Conservation (phyloP, 2,888 invertebrate genomes). For the Sarcophaga carnaria region DNA sequence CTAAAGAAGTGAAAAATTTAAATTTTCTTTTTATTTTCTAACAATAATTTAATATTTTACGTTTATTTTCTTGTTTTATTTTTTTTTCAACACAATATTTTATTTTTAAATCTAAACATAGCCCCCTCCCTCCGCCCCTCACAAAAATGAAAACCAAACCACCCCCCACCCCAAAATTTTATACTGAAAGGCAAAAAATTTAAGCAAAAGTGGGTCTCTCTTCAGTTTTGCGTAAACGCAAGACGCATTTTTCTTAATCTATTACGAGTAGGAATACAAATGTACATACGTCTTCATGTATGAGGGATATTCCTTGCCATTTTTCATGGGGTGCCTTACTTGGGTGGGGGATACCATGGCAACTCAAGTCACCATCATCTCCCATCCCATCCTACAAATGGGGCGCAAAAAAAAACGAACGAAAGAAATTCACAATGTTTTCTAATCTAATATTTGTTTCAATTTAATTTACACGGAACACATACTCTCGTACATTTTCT, state of each 20-base stretch:
- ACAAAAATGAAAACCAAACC: background rate
- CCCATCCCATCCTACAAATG: too few relatives aligned
- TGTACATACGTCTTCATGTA: background rate
- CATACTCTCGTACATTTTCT: background rate
- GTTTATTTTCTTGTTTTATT: background rate
- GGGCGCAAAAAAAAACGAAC: too few relatives aligned
- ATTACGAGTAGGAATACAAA: constrained; percentile 48
- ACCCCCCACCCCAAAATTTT: too few relatives aligned
- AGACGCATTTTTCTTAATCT: constrained; percentile 61
- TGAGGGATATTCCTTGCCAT: background rate
- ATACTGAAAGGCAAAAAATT: background rate
- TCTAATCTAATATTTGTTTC: constrained; percentile 60
- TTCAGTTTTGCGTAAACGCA: constrained; percentile 35
- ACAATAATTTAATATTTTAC: background rate
- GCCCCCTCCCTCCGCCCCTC: background rate
- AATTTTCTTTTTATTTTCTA: background rate
- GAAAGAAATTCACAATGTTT: constrained; percentile 1
- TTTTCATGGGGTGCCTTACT: background rate
- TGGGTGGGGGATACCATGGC: background rate
- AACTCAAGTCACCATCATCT: too few relatives aligned
- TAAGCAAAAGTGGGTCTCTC: constrained; percentile 15
- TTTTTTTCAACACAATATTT: background rate
- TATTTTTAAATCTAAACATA: background rate
- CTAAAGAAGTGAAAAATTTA: background rate
- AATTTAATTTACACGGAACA: constrained; percentile 60